These are phyloP conservation scores for Dorcus parallelipipedus DNA, from an alignment of 2,888 invertebrate species.

Conservation along the genomic window DNA sequence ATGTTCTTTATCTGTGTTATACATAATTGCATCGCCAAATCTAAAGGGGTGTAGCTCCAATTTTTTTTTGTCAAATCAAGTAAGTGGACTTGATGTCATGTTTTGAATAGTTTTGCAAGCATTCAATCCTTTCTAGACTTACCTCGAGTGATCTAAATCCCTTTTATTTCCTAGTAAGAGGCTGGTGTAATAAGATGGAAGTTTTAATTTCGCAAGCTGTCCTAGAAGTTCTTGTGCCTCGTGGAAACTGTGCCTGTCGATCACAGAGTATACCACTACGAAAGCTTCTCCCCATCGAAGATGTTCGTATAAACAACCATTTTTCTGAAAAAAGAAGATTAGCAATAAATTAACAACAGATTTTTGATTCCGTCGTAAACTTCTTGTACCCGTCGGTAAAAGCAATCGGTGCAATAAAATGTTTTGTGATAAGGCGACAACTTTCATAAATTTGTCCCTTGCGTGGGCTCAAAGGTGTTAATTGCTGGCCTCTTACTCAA, in stretches of 20 bases:
- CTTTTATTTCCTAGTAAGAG: slow-evolving; percentile 77
- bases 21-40: too few relatives aligned
- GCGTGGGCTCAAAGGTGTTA: slow-evolving; percentile 13
- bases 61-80: too few relatives aligned
- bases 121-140: slow-evolving; percentile 26
- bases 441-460: background rate
- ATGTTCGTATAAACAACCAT: slow-evolving; percentile 72
- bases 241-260: slow-evolving; percentile 70
- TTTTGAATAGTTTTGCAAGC: too few relatives aligned
- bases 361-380: too few relatives aligned
- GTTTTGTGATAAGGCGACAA: background rate
- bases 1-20: too few relatives aligned
- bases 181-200: slow-evolving; percentile 73
- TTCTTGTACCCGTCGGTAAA: background rate
- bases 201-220: slow-evolving; percentile 66
- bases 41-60: too few relatives aligned
- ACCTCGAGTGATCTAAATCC: slow-evolving; percentile 79
- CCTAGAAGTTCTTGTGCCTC: slow-evolving; percentile 71
- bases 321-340: slow-evolving; percentile 53
- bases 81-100: too few relatives aligned
- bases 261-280: slow-evolving; percentile 77
- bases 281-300: slow-evolving; percentile 81
- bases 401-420: background rate
- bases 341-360: too few relatives aligned
- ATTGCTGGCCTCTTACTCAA: slow-evolving; percentile 18